phyloP scores from a whole-genome alignment of 2,797 vertebrate species.

The Miichthys miiuy region DNA sequence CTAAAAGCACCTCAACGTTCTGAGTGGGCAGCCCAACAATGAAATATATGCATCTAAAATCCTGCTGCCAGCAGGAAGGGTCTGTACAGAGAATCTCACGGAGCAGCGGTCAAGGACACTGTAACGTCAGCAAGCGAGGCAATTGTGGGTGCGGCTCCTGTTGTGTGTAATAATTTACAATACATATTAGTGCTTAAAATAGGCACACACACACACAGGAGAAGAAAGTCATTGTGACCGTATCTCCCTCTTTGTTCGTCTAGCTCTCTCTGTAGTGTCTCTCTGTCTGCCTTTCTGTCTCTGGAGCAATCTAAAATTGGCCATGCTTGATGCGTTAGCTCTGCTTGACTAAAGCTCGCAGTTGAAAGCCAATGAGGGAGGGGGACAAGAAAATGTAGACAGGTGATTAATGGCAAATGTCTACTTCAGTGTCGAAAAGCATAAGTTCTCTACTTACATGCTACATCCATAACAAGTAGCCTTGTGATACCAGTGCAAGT shows the following conservation, averaged over 20 bases:
- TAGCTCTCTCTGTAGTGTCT: slow-evolving; percentile 33
- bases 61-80: slow-evolving; percentile 23
- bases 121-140: slow-evolving; percentile 30
- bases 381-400: slow-evolving; percentile 30
- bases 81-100: neutral
- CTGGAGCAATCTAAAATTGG: slow-evolving; percentile 70
- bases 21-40: slow-evolving; percentile 13
- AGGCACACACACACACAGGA: slow-evolving; percentile 40
- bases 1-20: slow-evolving; percentile 43
- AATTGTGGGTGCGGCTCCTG: slow-evolving; percentile 33
- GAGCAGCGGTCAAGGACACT: slow-evolving; percentile 56
- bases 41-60: slow-evolving; percentile 40
- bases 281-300: slow-evolving; percentile 53
- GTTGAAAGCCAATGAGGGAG: slow-evolving; percentile 47
- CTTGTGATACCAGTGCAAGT: neutral
- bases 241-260: slow-evolving; percentile 31
- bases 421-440: slow-evolving; percentile 24
- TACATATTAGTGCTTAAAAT: slow-evolving; percentile 56
- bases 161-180: slow-evolving; percentile 42
- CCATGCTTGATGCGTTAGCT: slow-evolving; percentile 59
- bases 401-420: slow-evolving; percentile 50
- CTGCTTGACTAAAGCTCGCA: slow-evolving; percentile 43
- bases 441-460: slow-evolving; percentile 20
- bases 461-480: neutral
- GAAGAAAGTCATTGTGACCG: slow-evolving; percentile 40